Conservation (phyloP, 2,888 invertebrate species). For the Folsomia manolachei region DNA sequence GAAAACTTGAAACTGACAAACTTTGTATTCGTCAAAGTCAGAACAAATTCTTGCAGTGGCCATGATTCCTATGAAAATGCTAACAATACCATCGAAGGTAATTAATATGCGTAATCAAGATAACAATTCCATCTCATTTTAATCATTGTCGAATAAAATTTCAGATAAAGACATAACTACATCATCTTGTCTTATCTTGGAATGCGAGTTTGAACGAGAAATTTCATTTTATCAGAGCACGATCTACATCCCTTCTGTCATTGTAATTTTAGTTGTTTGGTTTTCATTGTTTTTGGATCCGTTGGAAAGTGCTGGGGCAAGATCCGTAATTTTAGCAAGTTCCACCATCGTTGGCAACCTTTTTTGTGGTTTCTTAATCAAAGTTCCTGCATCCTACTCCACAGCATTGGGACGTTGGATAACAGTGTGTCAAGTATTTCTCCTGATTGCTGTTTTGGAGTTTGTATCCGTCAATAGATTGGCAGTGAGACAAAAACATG, state of each 20-base stretch:
- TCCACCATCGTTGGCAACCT: not conserved
- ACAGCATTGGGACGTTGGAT: not conserved
- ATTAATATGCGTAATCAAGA: too few relatives aligned
- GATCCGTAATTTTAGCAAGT: not conserved
- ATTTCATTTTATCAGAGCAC: slow-evolving; percentile 57
- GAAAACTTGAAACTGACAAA: not conserved
- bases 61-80: not conserved
- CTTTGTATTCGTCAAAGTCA: not conserved
- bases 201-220: slow-evolving; percentile 55
- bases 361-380: not conserved
- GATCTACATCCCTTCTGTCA: slow-evolving; percentile 56
- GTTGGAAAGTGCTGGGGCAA: not conserved
- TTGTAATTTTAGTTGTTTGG: slow-evolving; percentile 53
- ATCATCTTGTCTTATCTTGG: slow-evolving; percentile 52
- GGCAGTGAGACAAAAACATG: not conserved
- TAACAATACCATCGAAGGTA: too few relatives aligned
- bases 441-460: not conserved
- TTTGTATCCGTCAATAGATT: not conserved
- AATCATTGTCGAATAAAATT: not conserved
- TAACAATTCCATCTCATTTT: not conserved
- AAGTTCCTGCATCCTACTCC: not conserved
- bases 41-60: not conserved
- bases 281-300: slow-evolving; percentile 49
- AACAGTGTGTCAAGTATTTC: not conserved
- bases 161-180: too few relatives aligned